Evolutionary conservation across 1,140 invertebrate species (phyloP), one percentile per base, ranked within the genome.

Genomic region (Trachymyrmex cornetzi): DNA sequence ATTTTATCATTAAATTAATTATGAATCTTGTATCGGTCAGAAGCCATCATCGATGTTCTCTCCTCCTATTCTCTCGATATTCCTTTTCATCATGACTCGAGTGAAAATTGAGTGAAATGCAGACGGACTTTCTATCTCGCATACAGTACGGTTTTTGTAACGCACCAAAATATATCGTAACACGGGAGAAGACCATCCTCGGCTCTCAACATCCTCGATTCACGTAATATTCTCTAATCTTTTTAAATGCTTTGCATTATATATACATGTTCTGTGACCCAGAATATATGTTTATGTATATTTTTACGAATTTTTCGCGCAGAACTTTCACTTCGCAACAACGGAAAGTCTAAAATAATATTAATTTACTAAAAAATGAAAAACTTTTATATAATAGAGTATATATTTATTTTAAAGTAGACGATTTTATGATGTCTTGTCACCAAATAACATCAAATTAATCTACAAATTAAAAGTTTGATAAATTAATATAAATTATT

Each of bases 61-160:
- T 27, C 50, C 27, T 55, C 14, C 14, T 48, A 5, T 81, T 80
- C 34, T 74, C 27, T 6, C 14, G 19, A 61, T 82, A 44, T 14
- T 44, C 19, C 34, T 84, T 12, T 74, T 24, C 24, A 61, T 74
- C 38, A 11, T 74, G 44, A 50, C 24, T 48, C 7, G n/a, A 84
- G 12, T 84, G 61, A 5, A 85, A 77, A 85, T 79, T 61, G 3
- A 85, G 48, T 79, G 48, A 85, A 79, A 66, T 22, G 71, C 38
- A 24, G 38, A 55, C 16, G 14, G 7, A 66, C 82, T 79, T 79
- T 85, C 82, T 85, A 66, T 77, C 12, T 57, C 80, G 24, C 53
- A 34, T 12, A 24, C 24, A 34, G 16, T 38, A 19, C 3, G 14
- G 14, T 27, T 9, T 44, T 27, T 27, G 11, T 57, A 59, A 30